phyloP scores from a whole-genome alignment of 2,888 invertebrate species.

The Cephus runcator region DNA sequence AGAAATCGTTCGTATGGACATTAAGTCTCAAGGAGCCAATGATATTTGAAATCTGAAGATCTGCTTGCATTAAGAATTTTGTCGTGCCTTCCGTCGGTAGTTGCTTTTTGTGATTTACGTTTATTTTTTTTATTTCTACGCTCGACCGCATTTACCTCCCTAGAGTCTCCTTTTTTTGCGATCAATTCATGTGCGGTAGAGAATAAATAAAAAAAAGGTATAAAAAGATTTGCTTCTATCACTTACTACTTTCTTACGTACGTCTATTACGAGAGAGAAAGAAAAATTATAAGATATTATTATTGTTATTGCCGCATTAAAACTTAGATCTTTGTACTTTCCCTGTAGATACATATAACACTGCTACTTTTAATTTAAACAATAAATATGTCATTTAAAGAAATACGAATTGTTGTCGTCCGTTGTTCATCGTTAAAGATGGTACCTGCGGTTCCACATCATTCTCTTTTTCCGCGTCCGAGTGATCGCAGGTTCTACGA shows the following conservation, averaged over 20 bases:
- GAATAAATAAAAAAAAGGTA: no score
- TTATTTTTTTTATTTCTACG: slow-evolving; percentile 39
- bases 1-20: no score
- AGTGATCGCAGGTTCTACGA: background rate
- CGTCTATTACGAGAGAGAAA: no score
- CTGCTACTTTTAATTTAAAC: slow-evolving; percentile 58
- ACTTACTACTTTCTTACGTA: no score
- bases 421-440: no score
- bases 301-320: slow-evolving; percentile 36
- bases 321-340: slow-evolving; percentile 63
- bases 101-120: slow-evolving; percentile 56
- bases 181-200: no score
- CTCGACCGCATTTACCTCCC: background rate
- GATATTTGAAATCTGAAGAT: slow-evolving; percentile 8
- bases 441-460: no score
- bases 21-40: no score
- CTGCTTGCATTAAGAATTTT: slow-evolving; percentile 55
- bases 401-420: slow-evolving; percentile 1
- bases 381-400: slow-evolving; percentile 59
- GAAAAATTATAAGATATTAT: slow-evolving; percentile 22
- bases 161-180: slow-evolving; percentile 1
- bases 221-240: no score
- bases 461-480: background rate
- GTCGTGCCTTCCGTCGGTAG: slow-evolving; percentile 61
- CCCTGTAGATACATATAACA: slow-evolving; percentile 62